Evolutionary conservation across 2,797 vertebrate species (phyloP).

Genomic region (Pachyuromys duprasi): DNA sequence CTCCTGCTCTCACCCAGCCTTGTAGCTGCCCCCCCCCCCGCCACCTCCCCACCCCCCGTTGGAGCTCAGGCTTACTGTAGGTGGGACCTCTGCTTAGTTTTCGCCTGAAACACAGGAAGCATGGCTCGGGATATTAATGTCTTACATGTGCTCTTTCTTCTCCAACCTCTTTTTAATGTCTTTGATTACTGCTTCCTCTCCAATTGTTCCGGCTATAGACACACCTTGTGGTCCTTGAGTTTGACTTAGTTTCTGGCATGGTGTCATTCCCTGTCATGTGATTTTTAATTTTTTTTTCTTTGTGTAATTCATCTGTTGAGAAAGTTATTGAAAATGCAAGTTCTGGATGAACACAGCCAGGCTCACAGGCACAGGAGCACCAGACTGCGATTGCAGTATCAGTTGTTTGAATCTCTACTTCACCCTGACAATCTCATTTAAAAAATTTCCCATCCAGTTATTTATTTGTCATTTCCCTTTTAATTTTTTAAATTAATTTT

Average conservation of each 20-base stretch:
- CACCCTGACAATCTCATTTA: neutral
- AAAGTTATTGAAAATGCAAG: neutral
- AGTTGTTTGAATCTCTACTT: conserved; percentile 14
- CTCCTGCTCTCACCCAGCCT: neutral
- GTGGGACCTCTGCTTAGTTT: neutral
- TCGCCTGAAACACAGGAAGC: neutral
- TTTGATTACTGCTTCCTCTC: conserved; percentile 35
- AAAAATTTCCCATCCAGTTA: neutral
- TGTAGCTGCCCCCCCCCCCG: neutral
- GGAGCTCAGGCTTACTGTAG: neutral
- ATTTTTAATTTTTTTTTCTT: neutral
- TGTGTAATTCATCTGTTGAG: neutral
- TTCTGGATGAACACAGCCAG: neutral
- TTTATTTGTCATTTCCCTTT: neutral
- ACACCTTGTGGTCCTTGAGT: neutral
- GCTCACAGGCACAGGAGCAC: neutral
- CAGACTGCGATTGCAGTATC: neutral
- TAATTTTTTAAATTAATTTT: neutral
- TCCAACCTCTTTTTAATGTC: neutral
- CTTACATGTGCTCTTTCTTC: neutral
- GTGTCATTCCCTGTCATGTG: neutral
- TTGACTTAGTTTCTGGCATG: neutral
- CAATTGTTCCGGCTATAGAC: neutral
- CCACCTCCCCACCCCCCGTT: too few species aligned
- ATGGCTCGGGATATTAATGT: neutral